Evolutionary conservation across 2,888 invertebrate genomes (phyloP), one percentile per base, ranked within the genome.

Genomic region (Scaptomyza parva): DNA sequence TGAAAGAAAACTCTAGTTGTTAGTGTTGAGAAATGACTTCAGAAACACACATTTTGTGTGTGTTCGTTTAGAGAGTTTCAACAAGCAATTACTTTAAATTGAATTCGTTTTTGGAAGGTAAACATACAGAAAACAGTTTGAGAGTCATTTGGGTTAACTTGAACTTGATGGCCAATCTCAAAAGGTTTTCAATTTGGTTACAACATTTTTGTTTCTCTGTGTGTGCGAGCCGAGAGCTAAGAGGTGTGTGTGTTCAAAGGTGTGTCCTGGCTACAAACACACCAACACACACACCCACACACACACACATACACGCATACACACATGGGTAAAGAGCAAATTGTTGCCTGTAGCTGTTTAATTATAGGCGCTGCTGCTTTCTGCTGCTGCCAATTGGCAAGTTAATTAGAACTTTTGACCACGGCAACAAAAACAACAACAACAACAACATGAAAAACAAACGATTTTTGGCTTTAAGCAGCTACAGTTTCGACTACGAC

Each of bases 341-440:
- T 37, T 63, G 54, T 44, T 39, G 72, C 63, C 63, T 55, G 63
- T 43, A 53, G 60, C 63, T 62, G 77, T 63, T 77, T 68, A 80
- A 70, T 77, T 67, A 63, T 75, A 57, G 79, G 50, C 64, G 50
- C 58, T 55, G 48, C 41, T 51, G 24, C n/a, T n/a, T n/a, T n/a
- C n/a, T n/a, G n/a, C n/a, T n/a, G 28, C 60, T 47, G 70, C 64
- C 86, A 82, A 85, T 80, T 82, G 86, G 71, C 64, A 40, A 71
- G 76, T 80, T 82, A 80, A 80, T 82, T 82, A 68, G 75, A 75
- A 52, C 48, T 72, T 77, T 64, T 64, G 73, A 63, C 66, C 66
- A 55, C 40, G 53, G 59, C 43, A 45, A 50, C 40, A 26, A 8
- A 26, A 26, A 26, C n/a, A n/a, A n/a, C n/a, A 26, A 55, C 50